Evolutionary conservation across 2,113 vertebrate species (phyloP), one percentile per base, ranked within the genome.

Genomic region (Leucosticte australis): DNA sequence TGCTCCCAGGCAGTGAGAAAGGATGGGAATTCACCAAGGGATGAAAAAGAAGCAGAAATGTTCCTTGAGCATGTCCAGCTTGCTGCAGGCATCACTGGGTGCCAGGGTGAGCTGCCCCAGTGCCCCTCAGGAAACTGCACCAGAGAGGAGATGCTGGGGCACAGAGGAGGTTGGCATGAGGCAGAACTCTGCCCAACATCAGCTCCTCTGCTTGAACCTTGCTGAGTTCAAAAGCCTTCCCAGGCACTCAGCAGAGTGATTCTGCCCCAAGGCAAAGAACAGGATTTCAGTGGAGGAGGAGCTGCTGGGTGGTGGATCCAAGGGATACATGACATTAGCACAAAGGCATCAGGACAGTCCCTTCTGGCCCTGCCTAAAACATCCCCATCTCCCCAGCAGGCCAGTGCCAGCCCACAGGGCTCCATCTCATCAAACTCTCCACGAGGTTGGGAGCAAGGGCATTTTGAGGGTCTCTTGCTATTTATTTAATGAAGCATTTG

Each of bases 401-500:
- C n/a, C 71, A 50, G 20, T 31, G 50, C 26, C 74, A 74, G 56
- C 46, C 28, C 39, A 24, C 3, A 4, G 57, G 42, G 30, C 2
- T 73, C 35, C 24, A 35, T 15, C 41, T 37, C 92, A 81, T 33
- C 68, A 30, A 35, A n/a, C 49, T 52, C 69, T 12, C 50, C 1
- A 3, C 1, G 1, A 55, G 44, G 30, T 0, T 60, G 62, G 77
- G 27, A 42, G 44, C 44, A 83, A 88, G n/a, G 75, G 26, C 73
- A 44, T 49, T 76, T 73, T 56, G 49, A 89, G 77, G 17, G 10
- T 33, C n/a, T 44, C 49, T 69, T 77, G 59, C 50, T 80, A 31
- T 83, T 80, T 89, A 47, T 69, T 82, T 76, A 52, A 60, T 42
- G 63, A 83, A 86, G 59, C 20, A 15, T 84, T 94, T 92, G 62